Evolutionary conservation across 2,113 vertebrate species (phyloP), one percentile per base, ranked within the genome.

Genomic region (Hystrix cristata): DNA sequence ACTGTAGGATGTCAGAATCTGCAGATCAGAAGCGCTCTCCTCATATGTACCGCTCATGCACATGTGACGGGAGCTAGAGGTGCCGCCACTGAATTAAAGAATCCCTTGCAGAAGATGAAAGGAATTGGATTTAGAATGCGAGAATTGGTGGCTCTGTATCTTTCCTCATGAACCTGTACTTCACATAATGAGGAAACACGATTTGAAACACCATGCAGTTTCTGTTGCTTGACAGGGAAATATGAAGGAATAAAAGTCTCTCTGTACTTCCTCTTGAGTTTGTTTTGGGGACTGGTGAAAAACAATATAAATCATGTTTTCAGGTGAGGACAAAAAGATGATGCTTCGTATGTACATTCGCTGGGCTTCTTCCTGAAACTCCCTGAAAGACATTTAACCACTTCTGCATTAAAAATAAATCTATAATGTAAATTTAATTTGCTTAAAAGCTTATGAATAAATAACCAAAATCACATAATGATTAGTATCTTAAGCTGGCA

Each of bases 391-490:
- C 51, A 92, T 78, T 60, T 80, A 95, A 85, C 64, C 65, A 91
- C 48, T 94, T 87, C 87, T 86, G 81, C 88, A 95, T 94, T 92
- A 91, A 97, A 95, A 95, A 91, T 95, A 97, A 95, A 96, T 83
- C 81, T 59, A 80, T 89, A 92, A 96, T 94, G 51, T 90, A 94
- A 96, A 97, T 97, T 96, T 96, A 97, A 98, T 97, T 96, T 96
- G 82, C 88, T 96, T 89, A 96, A 97, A 96, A 94, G 95, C 93
- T 96, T 95, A 87, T 65, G 59, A 96, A 96, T 97, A 98, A 97
- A 94, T 93, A 96, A 97, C 48, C 59, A 43, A 96, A 93, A 65
- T 89, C 89, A 93, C 79, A 84, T 69, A 96, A 51, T 86, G 80
- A 94, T 96, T 80, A 93, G 79, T 93, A 91, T 93, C 95, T 96